phyloP scores from a whole-genome alignment of 2,113 vertebrate species.

The Alexandromys fortis region DNA sequence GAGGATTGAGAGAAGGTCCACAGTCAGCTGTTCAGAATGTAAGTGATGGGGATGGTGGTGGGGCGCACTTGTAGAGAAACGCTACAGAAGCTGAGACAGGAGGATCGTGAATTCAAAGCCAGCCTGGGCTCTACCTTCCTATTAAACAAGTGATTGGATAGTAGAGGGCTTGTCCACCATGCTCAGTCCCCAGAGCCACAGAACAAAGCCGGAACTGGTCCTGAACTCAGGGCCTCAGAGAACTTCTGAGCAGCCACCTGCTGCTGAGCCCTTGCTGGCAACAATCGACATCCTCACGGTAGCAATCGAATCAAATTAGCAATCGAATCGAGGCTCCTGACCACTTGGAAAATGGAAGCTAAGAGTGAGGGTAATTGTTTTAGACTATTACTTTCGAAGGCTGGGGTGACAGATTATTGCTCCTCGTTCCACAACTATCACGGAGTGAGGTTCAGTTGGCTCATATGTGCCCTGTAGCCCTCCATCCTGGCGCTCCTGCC shows the following conservation, averaged over 20 bases:
- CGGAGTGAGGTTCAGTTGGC: neutral
- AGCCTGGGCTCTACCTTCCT: neutral
- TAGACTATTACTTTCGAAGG: neutral
- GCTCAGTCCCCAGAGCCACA: neutral
- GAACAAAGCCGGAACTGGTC: neutral
- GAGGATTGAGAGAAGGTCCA: neutral
- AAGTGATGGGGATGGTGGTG: neutral
- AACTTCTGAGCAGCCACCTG: accelerated
- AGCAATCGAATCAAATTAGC: neutral
- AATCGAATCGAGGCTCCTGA: neutral
- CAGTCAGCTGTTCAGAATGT: neutral
- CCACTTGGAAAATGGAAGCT: neutral
- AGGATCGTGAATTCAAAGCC: neutral
- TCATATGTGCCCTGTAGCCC: accelerated
- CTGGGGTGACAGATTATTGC: neutral
- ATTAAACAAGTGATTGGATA: too few relatives aligned
- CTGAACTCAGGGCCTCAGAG: neutral
- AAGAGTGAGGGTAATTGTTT: neutral
- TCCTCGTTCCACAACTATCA: neutral
- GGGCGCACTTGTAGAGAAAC: neutral
- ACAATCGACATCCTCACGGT: neutral
- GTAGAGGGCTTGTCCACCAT: neutral
- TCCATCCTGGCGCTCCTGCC: accelerated
- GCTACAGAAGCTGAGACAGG: neutral
- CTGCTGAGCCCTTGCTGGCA: accelerated